phyloP scores from a whole-genome alignment of 2,113 vertebrate genomes.

The Limanda limanda region DNA sequence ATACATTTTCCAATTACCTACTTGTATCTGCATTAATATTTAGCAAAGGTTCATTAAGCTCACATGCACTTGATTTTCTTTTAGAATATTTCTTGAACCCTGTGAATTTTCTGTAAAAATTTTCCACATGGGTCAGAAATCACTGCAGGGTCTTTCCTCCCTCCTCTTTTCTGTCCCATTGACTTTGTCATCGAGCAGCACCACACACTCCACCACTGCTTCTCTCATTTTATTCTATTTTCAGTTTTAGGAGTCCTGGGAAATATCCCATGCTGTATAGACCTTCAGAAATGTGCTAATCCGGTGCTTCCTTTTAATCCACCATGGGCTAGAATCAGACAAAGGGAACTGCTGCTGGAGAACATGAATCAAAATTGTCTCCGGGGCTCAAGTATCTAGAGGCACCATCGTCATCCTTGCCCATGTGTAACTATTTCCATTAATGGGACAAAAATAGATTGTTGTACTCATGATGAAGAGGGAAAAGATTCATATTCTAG shows the following conservation, averaged over 20 bases:
- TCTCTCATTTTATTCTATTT: constrained; percentile 32
- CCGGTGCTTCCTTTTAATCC: constrained; percentile 77
- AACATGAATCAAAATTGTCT: constrained; percentile 56
- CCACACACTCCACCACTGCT: not conserved
- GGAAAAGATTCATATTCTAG: not conserved
- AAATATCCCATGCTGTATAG: constrained; percentile 74
- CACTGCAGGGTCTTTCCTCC: not conserved
- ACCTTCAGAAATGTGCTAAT: constrained; percentile 80
- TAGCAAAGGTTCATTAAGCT: not conserved
- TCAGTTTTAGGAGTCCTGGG: constrained; percentile 49
- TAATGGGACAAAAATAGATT: constrained; percentile 3
- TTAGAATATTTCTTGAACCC: not conserved
- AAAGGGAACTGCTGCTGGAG: constrained; percentile 65
- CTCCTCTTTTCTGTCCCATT: not conserved
- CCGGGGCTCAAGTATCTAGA: not conserved
- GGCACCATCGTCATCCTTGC: not conserved
- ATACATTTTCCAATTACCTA: too few relatives aligned
- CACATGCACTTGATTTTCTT: not conserved
- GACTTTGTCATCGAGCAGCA: constrained; percentile 5
- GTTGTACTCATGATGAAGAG: not conserved
- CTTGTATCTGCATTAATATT: too few relatives aligned
- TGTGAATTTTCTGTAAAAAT: not conserved
- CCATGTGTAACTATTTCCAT: constrained; percentile 1
- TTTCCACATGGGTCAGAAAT: too few relatives aligned
- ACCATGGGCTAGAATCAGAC: constrained; percentile 66